A percentile compares a stretch with the other conserved stretches of the same genome.
These are phyloP conservation scores for Littorina saxatilis DNA, from an alignment of 1,140 invertebrate species.

Conservation along the genomic window DNA sequence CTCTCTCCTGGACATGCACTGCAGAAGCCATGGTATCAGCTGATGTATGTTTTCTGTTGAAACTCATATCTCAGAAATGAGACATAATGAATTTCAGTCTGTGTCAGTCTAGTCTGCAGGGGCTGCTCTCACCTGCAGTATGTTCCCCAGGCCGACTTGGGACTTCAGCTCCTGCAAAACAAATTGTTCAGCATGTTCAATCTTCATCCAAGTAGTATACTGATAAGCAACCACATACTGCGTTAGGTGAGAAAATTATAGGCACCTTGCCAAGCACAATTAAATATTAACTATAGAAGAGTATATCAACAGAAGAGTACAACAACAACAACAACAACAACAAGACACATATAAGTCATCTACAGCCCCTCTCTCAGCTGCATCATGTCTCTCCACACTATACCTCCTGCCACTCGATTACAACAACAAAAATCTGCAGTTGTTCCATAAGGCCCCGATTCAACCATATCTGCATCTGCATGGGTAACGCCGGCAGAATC, in stretches of 20 bases:
- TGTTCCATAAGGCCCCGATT: too few species aligned
- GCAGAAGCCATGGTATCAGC: too few species aligned
- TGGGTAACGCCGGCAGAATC: too few species aligned
- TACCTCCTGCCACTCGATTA: too few species aligned
- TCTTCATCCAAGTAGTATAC: neutral
- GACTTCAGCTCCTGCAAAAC: conserved; percentile 49
- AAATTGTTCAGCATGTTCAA: conserved; percentile 24
- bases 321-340: neutral
- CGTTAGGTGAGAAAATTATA: neutral
- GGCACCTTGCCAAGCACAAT: neutral
- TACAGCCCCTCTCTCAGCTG: too few species aligned
- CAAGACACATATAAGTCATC: neutral
- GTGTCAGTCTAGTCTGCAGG: conserved; percentile 31
- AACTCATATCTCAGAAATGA: too few species aligned
- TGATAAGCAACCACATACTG: neutral
- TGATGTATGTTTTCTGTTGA: too few species aligned
- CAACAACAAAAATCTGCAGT: too few species aligned
- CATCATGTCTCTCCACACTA: too few species aligned
- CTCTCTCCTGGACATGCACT: too few species aligned
- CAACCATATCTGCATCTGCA: too few species aligned
- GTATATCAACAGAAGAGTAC: neutral
- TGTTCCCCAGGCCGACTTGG: conserved; percentile 51
- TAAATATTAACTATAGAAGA: neutral
- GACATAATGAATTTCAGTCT: too few species aligned
- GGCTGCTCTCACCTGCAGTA: conserved; percentile 45